Base-by-base conservation (phyloP, 2,113 vertebrate species). In the Pleuronectes platessa region DNA sequence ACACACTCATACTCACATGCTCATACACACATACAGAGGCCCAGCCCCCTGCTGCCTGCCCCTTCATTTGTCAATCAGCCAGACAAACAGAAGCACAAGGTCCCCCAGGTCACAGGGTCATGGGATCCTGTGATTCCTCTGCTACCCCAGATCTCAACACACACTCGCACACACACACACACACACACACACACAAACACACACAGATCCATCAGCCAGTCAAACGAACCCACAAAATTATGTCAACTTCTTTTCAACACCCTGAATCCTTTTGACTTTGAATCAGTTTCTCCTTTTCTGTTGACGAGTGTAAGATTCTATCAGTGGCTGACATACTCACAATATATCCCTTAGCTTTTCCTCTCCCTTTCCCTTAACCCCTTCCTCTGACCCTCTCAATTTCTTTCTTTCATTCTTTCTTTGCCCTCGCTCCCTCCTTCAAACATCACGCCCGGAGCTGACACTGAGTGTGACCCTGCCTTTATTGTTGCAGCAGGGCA, bases 1-100 rank as follows among this genome's bases (percentile, higher is more conserved):
- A 67, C 73, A 74, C 78, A 54, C 79, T 81, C 75, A 74, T 68
- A 81, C 76, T 78, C 71, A 76, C 65, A 82, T 6, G 58, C 79
- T 82, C 75, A 74, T 68, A 81, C 76, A 79, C 65, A 82, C 76
- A 85, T n/a, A 45, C 56, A 61, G 68, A 79, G 63, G 69, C 62
- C 64, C 49, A 53, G 54, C 64, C 61, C 74, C 89, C 89, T 82
- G 83, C 79, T 82, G 85, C 51, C 68, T 87, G 71, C 68, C 77
- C 87, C 85, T 87, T 91, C 91, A 92, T 89, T 92, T 92, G 91
- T 94, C 92, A 91, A 88, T 93, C 92, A 93, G 88, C 67, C 87
- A 93, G 88, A 92, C 91, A 94, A 88, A 94, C 93, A 94, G 92
- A 92, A 92, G 92, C 90, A 87, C 75, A 81, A 86, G 90, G 88